phyloP scores from a whole-genome alignment of 2,113 vertebrate genomes.

The Chaetura pelagica region DNA sequence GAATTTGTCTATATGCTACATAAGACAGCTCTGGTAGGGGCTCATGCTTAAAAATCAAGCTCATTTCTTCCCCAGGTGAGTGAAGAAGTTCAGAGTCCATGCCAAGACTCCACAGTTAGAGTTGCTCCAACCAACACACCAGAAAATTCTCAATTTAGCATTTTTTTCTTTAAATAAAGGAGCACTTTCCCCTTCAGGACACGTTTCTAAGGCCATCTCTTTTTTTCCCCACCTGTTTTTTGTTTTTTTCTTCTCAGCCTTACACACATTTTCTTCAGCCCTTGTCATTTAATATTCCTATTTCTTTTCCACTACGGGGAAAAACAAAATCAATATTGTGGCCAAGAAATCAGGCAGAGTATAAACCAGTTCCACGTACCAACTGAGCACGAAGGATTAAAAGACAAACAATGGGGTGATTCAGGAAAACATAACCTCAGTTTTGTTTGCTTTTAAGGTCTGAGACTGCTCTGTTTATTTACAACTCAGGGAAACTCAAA shows the following conservation, averaged over 20 bases:
- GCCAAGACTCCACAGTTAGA: neutral
- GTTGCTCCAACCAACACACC: neutral
- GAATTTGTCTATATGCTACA: accelerated
- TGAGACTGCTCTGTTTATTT: neutral
- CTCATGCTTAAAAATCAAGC: neutral
- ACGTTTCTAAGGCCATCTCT: neutral
- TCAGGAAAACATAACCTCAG: neutral
- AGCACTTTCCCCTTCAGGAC: neutral
- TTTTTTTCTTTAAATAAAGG: neutral
- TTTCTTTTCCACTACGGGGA: neutral
- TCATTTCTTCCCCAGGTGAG: neutral
- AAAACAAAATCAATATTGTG: neutral
- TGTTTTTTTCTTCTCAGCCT: neutral
- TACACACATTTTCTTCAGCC: neutral
- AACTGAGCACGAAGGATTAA: neutral
- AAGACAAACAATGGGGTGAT: neutral
- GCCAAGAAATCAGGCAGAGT: conserved; percentile 11
- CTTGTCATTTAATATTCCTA: neutral
- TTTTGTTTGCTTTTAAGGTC: conserved; percentile 1
- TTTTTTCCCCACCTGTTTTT: neutral
- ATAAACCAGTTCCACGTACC: neutral
- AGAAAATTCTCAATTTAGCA: neutral
- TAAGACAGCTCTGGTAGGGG: neutral
- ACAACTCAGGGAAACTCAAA: neutral
- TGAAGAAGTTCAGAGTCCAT: neutral